These are phyloP conservation scores for Hartigia nigra DNA, from an alignment of 2,888 invertebrate species.

Conservation along the genomic window DNA sequence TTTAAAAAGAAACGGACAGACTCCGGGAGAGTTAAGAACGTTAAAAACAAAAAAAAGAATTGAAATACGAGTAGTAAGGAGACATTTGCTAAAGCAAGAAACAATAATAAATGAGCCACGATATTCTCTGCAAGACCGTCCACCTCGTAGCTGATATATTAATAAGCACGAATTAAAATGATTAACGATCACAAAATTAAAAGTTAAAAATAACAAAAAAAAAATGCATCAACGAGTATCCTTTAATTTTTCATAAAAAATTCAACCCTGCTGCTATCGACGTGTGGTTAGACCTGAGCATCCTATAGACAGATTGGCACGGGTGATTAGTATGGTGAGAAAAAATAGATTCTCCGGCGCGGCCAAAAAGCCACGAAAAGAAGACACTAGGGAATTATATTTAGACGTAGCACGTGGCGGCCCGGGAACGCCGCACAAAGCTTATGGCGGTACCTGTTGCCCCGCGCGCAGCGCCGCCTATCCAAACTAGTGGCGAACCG, in stretches of 20 bases:
- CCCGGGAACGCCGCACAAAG: slow-evolving; percentile 47
- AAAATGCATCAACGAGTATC: background rate
- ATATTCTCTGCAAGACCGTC: background rate
- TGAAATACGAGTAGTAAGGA: background rate
- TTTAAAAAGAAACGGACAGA: background rate
- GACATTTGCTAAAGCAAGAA: background rate
- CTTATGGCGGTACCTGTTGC: slow-evolving; percentile 29
- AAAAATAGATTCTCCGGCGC: background rate
- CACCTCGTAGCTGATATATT: background rate
- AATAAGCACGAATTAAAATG: too few species aligned
- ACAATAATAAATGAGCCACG: background rate
- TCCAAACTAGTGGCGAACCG: background rate
- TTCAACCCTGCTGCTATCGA: background rate
- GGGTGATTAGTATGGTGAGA: background rate
- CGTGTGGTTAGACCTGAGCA: background rate
- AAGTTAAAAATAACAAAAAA: background rate
- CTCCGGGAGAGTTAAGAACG: background rate
- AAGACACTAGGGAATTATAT: slow-evolving; percentile 48
- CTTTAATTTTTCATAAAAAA: background rate
- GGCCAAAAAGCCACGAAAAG: slow-evolving; percentile 1
- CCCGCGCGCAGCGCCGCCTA: background rate
- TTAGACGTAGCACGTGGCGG: slow-evolving; percentile 60
- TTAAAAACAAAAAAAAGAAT: background rate
- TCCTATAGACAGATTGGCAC: background rate
- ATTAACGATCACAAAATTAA: background rate